Percentiles rank a stretch among this genome's conserved stretches.
Evolutionary conservation across 2,888 invertebrate genomes (phyloP).

Genomic region (Lasioglossum leucozonium): DNA sequence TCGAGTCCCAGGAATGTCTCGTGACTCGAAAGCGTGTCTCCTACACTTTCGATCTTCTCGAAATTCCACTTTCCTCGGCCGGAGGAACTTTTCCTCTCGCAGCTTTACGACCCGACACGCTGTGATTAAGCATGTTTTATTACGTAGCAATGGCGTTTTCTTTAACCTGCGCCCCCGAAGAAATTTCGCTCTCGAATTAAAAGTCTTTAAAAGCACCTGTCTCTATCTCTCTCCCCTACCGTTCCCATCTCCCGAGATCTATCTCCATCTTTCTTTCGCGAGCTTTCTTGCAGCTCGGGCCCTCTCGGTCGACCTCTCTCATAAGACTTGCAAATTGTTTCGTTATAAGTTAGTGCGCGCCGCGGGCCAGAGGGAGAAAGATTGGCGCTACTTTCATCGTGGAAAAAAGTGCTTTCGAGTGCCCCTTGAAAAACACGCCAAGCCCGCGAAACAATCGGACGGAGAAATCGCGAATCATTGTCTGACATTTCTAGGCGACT

Average conservation of each 20-base stretch:
- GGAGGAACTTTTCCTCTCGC: not conserved
- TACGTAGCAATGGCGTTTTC: slow-evolving; percentile 26
- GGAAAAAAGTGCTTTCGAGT: slow-evolving; percentile 50
- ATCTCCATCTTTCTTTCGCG: not conserved
- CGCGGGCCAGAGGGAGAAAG: slow-evolving; percentile 41
- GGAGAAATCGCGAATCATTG: slow-evolving; percentile 1
- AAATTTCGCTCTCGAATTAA: slow-evolving; percentile 64
- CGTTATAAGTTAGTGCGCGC: slow-evolving; percentile 73
- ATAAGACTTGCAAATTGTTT: slow-evolving; percentile 78
- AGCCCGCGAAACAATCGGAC: slow-evolving; percentile 42
- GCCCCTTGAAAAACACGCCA: slow-evolving; percentile 47
- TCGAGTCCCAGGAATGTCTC: not conserved
- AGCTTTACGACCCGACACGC: not conserved
- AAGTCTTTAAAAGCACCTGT: slow-evolving; percentile 63
- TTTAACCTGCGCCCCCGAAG: slow-evolving; percentile 32
- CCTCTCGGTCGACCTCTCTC: slow-evolving; percentile 53
- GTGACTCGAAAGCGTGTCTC: not conserved
- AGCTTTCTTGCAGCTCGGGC: slow-evolving; percentile 11
- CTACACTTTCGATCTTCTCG: not conserved
- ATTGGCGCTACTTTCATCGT: slow-evolving; percentile 44
- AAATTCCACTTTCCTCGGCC: not conserved
- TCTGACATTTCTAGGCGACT: not conserved
- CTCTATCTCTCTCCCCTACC: not conserved
- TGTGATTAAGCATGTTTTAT: slow-evolving; percentile 35
- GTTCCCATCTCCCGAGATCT: not conserved